phyloP scores from a whole-genome alignment of 2,888 invertebrate species.

The Ametastegia equiseti region DNA sequence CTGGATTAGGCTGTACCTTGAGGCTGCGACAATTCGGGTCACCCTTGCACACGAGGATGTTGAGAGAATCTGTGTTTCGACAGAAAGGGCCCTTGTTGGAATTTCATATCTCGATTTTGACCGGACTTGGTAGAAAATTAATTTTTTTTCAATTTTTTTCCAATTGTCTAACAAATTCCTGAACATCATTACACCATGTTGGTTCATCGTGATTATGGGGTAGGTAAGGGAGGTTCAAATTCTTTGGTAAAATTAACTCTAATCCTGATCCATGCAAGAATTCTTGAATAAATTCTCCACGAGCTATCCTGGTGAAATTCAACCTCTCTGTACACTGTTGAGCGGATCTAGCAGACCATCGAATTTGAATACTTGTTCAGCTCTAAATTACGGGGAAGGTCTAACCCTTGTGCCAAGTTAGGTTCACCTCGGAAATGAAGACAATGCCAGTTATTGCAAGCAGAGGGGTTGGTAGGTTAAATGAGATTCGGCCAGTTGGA shows the following conservation, averaged over 20 bases:
- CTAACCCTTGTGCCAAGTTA: not conserved
- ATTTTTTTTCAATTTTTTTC: not conserved
- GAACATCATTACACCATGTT: not conserved
- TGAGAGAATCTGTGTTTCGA: not conserved
- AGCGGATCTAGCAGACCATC: slow-evolving; percentile 10
- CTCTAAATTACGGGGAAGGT: slow-evolving; percentile 16
- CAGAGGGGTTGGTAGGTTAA: not conserved
- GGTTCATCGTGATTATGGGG: not conserved
- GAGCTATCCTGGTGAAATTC: not conserved
- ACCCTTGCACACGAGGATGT: not conserved
- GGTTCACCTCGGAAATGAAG: slow-evolving; percentile 1
- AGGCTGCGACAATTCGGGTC: slow-evolving; percentile 15
- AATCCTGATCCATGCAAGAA: not conserved
- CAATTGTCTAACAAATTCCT: too few relatives aligned
- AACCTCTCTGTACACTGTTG: not conserved
- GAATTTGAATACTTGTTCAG: not conserved
- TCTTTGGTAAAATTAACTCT: not conserved
- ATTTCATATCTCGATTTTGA: not conserved
- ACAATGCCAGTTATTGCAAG: slow-evolving; percentile 16
- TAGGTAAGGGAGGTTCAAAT: not conserved
- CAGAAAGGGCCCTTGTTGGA: not conserved
- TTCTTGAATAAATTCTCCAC: not conserved
- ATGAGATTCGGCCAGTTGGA: not conserved
- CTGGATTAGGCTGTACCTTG: slow-evolving; percentile 27
- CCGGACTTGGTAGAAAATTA: not conserved